Conservation (phyloP, 2,888 invertebrate genomes). For the Abrostola tripartita region DNA sequence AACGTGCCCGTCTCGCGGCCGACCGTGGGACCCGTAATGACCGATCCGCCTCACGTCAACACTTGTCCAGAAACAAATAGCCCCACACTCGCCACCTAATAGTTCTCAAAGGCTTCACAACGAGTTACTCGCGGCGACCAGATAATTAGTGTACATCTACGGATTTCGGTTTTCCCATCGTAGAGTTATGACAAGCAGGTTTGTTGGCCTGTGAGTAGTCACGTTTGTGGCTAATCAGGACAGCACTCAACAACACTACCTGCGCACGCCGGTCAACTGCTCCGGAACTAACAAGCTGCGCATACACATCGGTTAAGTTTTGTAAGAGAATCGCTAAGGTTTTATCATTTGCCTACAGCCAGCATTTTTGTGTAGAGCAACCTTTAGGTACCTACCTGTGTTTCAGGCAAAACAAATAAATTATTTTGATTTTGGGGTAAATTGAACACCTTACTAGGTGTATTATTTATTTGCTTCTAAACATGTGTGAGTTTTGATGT, state of each 20-base stretch:
- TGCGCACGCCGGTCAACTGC: neutral
- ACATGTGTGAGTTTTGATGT: too few species aligned
- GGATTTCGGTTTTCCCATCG: constrained; percentile 41
- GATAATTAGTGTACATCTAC: constrained; percentile 32
- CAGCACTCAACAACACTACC: constrained; percentile 21
- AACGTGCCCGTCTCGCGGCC: constrained; percentile 27
- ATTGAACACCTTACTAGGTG: too few species aligned
- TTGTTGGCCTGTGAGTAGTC: constrained; percentile 38
- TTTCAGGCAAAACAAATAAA: too few species aligned
- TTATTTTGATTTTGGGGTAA: too few species aligned
- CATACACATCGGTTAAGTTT: neutral
- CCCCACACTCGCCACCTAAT: constrained; percentile 18
- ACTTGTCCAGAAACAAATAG: constrained; percentile 25
- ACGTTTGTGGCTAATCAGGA: constrained; percentile 30
- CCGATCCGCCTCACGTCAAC: constrained; percentile 31
- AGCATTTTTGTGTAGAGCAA: too few species aligned
- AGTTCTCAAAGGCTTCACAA: constrained; percentile 22
- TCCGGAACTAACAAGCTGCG: neutral
- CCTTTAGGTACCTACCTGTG: too few species aligned
- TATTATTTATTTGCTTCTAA: too few species aligned
- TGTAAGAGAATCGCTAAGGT: neutral
- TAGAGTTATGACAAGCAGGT: constrained; percentile 40
- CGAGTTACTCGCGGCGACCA: constrained; percentile 4
- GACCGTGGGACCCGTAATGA: constrained; percentile 49
- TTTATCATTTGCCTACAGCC: too few species aligned